phyloP scores from a whole-genome alignment of 2,888 invertebrate genomes.

The Uropetala carovei region DNA sequence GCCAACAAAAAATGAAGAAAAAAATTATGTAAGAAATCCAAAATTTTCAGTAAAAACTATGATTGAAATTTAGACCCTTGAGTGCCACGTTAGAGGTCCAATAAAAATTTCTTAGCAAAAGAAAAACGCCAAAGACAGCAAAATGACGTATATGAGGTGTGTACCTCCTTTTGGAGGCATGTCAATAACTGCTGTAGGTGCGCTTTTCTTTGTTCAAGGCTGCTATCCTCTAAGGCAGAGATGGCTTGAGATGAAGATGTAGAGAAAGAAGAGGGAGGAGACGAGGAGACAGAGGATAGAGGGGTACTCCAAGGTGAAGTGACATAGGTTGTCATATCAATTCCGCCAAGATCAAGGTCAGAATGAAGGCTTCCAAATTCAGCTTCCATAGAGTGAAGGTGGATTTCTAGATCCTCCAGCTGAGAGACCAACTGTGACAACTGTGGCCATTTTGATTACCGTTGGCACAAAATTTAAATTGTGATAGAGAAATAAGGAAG shows the following conservation, averaged over 20 bases:
- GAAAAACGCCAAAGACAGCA: not conserved
- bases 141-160: not conserved
- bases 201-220: constrained; percentile 55
- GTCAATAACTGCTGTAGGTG: constrained; percentile 51
- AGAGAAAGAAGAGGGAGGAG: constrained; percentile 55
- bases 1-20: too few species aligned
- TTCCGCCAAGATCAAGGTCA: constrained; percentile 53
- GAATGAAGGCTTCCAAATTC: constrained; percentile 62
- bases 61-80: not conserved
- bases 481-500: not conserved
- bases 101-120: not conserved
- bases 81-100: not conserved
- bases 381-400: constrained; percentile 59
- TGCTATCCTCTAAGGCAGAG: constrained; percentile 61
- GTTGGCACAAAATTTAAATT: not conserved
- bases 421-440: constrained; percentile 53
- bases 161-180: constrained; percentile 63
- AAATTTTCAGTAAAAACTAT: too few species aligned
- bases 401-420: constrained; percentile 62
- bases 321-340: constrained; percentile 53
- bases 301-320: constrained; percentile 61
- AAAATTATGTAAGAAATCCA: not conserved
- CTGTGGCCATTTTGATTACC: constrained; percentile 38
- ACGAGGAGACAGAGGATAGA: constrained; percentile 58
- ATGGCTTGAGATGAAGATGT: constrained; percentile 60